A percentile compares a stretch with the other conserved stretches of the same genome.
These are phyloP conservation scores for Moxostoma hubbsi DNA, from an alignment of 2,797 vertebrate species.

Conservation along the genomic window DNA sequence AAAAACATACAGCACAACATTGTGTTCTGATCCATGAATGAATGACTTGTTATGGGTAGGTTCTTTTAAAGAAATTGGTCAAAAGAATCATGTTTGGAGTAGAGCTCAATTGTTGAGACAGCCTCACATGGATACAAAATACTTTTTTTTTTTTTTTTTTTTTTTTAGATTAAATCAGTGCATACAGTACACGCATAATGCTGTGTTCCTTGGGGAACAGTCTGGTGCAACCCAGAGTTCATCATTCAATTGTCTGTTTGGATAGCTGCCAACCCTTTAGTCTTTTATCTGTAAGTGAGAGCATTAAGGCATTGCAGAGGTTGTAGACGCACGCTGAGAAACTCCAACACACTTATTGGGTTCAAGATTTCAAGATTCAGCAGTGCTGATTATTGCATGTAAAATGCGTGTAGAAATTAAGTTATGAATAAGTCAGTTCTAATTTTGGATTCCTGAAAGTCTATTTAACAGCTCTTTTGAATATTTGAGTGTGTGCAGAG, in stretches of 20 bases:
- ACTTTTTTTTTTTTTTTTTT: no score
- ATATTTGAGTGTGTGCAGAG: slow-evolving; percentile 3
- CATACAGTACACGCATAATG: background rate
- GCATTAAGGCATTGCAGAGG: background rate
- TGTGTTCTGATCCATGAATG: no score
- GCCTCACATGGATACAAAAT: no score
- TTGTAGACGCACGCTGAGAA: background rate
- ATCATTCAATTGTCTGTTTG: slow-evolving; percentile 29
- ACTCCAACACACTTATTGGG: background rate
- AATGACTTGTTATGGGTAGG: no score
- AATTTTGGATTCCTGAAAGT: background rate
- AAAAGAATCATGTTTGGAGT: no score
- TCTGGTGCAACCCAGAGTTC: slow-evolving; percentile 1
- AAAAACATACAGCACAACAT: no score
- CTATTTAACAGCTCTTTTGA: slow-evolving; percentile 14
- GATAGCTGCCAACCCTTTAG: slow-evolving; percentile 4
- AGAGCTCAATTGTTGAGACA: no score
- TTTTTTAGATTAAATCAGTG: slow-evolving; percentile 15
- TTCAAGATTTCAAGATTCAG: slow-evolving; percentile 9
- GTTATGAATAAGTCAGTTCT: slow-evolving; percentile 13
- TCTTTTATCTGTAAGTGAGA: background rate
- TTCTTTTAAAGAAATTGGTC: no score
- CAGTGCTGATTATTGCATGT: background rate
- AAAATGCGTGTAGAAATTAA: background rate
- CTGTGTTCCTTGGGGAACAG: background rate